Evolutionary conservation across 64 coral and sea anemone genomes (phyloP), one percentile per base, ranked within the genome.

Genomic region (Astreopora myriophthalma): DNA sequence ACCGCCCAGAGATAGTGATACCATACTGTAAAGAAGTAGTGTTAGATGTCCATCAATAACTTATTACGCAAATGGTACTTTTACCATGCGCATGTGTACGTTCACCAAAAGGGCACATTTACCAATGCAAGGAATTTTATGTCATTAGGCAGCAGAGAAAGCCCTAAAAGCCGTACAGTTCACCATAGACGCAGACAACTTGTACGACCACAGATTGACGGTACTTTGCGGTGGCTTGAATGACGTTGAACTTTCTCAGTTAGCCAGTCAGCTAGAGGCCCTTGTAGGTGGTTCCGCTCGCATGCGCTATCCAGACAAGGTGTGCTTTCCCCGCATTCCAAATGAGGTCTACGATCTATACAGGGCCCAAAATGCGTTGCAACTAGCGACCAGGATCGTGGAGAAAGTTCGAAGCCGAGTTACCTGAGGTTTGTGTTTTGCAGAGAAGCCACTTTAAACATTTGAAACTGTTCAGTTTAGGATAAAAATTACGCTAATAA

Each of bases 281-380:
- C 20, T 42, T 33, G 1, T 64, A 72, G 92, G 92, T 16, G 84
- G 84, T 23, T 84, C 86, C 4, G 71, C 75, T 13, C 76, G 86
- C 31, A 94, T 89, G 86, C 86, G 86, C 35, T 94, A 94, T 94
- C 92, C 92, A 34, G 92, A 94, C 46, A 79, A 62, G 17, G 30
- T 94, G n/a, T 38, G 34, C 35, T 89, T 16, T 83, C 92, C 86
- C 23, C 52, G 4, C 3, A 94, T 94, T 39, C 92, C 92, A 27
- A 75, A 94, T 17, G 77, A 94, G 10, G 86, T 89, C 34, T 94
- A 94, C 86, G 40, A 51, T 16, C 38, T 30, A 8, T 12, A 90
- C 55, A 95, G 73, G 71, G 88, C 88, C 6, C 22, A 10, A 57
- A 61, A 80, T 26, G 80, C 87, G 31, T 80, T 78, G 46, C 69